phyloP scores from a whole-genome alignment of 2,113 vertebrate genomes.

The Siphamia tubifer region DNA sequence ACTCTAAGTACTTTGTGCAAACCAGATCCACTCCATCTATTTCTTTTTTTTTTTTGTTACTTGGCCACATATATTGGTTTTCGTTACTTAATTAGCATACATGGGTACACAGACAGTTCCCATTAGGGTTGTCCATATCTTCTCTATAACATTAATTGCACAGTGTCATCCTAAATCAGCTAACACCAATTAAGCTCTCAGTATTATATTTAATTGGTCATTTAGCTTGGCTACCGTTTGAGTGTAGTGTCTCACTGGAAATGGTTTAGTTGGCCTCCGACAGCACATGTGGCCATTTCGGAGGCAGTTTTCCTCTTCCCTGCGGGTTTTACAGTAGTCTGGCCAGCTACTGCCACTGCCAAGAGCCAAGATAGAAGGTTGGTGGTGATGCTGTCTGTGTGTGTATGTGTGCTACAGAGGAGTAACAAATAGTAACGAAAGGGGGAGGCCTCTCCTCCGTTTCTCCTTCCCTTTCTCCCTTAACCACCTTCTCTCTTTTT shows the following conservation, averaged over 20 bases:
- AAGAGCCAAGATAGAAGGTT: constrained; percentile 48
- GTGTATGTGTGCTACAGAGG: background rate
- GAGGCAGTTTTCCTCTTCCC: constrained; percentile 42
- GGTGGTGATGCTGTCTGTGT: background rate
- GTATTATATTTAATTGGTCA: constrained; percentile 65
- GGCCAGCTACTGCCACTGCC: constrained; percentile 41
- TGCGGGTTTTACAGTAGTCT: constrained; percentile 43
- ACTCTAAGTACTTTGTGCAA: constrained; percentile 2
- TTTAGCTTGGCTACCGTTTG: constrained; percentile 51
- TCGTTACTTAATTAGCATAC: constrained; percentile 7
- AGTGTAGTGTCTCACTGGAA: constrained; percentile 44
- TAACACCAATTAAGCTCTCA: constrained; percentile 56
- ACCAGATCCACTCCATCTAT: background rate
- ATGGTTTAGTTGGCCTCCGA: constrained; percentile 37
- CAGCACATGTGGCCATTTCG: constrained; percentile 55
- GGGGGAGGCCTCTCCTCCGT: constrained; percentile 41
- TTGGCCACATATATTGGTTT: constrained; percentile 14
- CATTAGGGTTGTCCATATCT: constrained; percentile 3
- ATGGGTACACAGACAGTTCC: background rate
- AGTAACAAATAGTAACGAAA: constrained; percentile 38
- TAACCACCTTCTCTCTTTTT: constrained; percentile 37
- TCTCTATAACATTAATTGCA: constrained; percentile 53
- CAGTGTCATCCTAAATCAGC: constrained; percentile 48
- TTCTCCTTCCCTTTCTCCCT: constrained; percentile 22
- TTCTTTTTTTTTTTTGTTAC: background rate